Evolutionary conservation across 2,113 vertebrate species (phyloP).

Genomic region (Eclectus roratus): DNA sequence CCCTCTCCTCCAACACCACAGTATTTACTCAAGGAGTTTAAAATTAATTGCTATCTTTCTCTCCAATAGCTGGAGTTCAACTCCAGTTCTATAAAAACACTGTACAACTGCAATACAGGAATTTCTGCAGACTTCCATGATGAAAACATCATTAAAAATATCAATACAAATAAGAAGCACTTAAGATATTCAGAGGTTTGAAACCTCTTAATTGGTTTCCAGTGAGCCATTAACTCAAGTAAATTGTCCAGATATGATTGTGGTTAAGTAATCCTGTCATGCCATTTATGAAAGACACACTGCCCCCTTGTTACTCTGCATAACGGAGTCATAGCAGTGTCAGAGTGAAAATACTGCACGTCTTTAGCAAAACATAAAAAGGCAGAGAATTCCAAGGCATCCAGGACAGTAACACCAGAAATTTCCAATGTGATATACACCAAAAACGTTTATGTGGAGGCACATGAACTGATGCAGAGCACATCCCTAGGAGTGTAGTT

Average conservation of each 20-base stretch:
- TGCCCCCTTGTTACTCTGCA: background rate
- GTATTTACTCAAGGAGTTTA: background rate
- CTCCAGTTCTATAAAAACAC: background rate
- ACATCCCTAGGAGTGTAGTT: background rate
- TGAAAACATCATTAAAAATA: background rate
- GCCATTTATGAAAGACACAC: background rate
- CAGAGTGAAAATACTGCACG: background rate
- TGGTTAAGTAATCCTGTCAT: background rate
- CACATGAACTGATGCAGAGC: background rate
- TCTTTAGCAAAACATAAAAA: background rate
- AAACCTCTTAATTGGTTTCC: background rate
- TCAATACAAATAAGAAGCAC: background rate
- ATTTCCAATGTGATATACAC: background rate
- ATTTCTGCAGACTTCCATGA: background rate
- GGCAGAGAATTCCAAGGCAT: background rate
- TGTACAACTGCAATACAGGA: background rate
- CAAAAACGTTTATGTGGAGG: background rate
- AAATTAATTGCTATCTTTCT: background rate
- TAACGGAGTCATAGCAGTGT: background rate
- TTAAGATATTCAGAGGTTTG: background rate
- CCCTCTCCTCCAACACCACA: background rate
- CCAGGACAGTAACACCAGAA: background rate
- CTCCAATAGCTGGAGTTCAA: background rate
- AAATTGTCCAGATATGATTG: background rate
- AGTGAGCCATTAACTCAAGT: background rate